Evolutionary conservation across 2,113 vertebrate genomes (phyloP), one percentile per base, ranked within the genome.

Genomic region (Atractosteus spatula): DNA sequence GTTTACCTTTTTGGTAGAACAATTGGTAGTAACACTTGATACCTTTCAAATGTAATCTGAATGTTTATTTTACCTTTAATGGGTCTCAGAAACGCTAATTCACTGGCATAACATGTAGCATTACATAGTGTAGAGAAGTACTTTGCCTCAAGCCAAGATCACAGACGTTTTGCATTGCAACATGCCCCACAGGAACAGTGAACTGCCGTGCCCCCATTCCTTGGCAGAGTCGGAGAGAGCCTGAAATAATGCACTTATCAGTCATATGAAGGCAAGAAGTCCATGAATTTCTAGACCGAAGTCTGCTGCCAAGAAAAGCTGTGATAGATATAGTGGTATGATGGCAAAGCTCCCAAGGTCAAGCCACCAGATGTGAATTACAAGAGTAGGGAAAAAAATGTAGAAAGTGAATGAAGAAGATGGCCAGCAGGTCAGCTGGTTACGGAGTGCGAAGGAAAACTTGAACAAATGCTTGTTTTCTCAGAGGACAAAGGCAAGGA

Each of bases 181-280:
- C 68, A 61, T 16, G 16, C 70, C 72, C 76, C 76, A 71, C 41
- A 77, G 47, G 13, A 80, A 76, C 4, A 68, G 41, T 78, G 77
- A 82, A 80, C 59, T 77, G 17, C 62, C 44, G 62, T 82, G 72
- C 74, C 71, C 80, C 78, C 77, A 70, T 66, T 65, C 82, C 64
- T 81, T 83, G 82, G 62, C 77, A 84, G 41, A 69, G 77, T 65
- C 17, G 16, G 76, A 62, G 61, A 79, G 71, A 69, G 64, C 59
- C 82, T 77, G 77, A 81, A 83, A 83, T 68, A n/a, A 51, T 45
- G 0, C 57, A 71, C 87, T 82, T 81, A 79, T 82, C 81, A 79
- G 74, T 70, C 69, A 66, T 71, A 76, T 61, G 57, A 76, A 79
- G 81, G 84, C 76, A 45, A 47, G 68, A 16, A 74, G 3, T 82